These are phyloP conservation scores for Luscinia megarhynchos DNA, from an alignment of 2,797 vertebrate species.

Conservation along the genomic window DNA sequence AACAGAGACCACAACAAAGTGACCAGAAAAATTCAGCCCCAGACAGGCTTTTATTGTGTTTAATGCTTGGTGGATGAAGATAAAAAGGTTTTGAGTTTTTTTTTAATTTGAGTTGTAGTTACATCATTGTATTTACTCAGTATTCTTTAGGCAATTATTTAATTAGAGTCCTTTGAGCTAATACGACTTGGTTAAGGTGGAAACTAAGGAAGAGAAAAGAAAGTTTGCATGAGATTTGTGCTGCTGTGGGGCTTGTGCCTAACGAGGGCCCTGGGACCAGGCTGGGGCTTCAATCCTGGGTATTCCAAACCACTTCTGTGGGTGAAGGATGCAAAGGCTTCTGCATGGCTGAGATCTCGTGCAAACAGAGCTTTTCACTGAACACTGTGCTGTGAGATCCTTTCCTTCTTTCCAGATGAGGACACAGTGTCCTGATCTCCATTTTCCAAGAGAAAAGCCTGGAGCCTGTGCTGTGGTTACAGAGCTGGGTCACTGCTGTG, in stretches of 20 bases:
- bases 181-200: neutral
- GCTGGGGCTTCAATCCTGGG: neutral
- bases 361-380: accelerated
- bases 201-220: neutral
- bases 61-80: neutral
- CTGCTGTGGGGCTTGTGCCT: neutral
- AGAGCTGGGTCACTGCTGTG: neutral
- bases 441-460: neutral
- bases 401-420: neutral
- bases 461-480: accelerated
- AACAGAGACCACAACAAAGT: conserved; percentile 37
- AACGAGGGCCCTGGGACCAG: neutral
- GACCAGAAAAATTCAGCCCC: neutral
- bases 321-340: neutral
- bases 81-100: neutral
- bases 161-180: neutral
- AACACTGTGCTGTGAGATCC: accelerated
- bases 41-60: neutral
- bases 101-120: neutral
- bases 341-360: accelerated
- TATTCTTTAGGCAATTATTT: neutral
- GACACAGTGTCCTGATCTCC: neutral
- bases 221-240: neutral
- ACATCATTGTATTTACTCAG: neutral
- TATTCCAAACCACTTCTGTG: accelerated